phyloP scores from a whole-genome alignment of 2,888 invertebrate genomes.

The Geotrupes spiniger region DNA sequence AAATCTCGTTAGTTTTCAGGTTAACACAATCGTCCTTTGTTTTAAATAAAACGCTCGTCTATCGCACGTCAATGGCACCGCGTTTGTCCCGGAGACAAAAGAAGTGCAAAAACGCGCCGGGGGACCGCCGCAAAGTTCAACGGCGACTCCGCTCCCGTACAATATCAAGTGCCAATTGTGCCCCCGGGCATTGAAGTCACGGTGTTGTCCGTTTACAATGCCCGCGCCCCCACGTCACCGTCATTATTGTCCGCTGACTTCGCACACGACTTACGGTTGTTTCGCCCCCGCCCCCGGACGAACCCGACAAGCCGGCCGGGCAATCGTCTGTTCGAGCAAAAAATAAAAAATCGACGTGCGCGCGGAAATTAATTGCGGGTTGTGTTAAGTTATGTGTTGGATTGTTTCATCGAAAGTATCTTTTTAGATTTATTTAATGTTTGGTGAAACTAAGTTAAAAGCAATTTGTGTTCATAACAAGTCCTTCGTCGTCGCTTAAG shows the following conservation, averaged over 20 bases:
- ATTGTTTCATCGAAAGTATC: too few relatives aligned
- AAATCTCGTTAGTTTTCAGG: slow-evolving; percentile 13
- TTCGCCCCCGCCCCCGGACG: not conserved
- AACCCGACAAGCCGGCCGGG: not conserved
- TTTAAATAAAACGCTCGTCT: not conserved
- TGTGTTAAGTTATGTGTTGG: not conserved
- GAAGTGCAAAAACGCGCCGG: not conserved
- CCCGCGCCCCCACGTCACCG: slow-evolving; percentile 7
- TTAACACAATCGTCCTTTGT: not conserved
- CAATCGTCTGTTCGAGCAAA: not conserved
- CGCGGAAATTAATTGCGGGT: not conserved
- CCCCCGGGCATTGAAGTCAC: slow-evolving; percentile 25
- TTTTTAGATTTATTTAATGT: too few relatives aligned
- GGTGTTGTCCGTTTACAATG: slow-evolving; percentile 21
- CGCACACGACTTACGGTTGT: not conserved
- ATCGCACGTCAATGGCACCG: not conserved
- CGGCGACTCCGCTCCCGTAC: not conserved
- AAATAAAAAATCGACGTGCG: not conserved
- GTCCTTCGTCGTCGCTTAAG: too few relatives aligned
- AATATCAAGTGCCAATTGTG: slow-evolving; percentile 25
- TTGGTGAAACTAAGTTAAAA: too few relatives aligned
- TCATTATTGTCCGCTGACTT: slow-evolving; percentile 5
- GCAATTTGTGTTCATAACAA: too few relatives aligned
- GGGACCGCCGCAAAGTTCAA: not conserved
- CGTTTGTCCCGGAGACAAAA: not conserved